A percentile compares a stretch with the other conserved stretches of the same genome.
phyloP scores from a whole-genome alignment of 2,113 vertebrate genomes.

The Rhinichthys klamathensis region DNA sequence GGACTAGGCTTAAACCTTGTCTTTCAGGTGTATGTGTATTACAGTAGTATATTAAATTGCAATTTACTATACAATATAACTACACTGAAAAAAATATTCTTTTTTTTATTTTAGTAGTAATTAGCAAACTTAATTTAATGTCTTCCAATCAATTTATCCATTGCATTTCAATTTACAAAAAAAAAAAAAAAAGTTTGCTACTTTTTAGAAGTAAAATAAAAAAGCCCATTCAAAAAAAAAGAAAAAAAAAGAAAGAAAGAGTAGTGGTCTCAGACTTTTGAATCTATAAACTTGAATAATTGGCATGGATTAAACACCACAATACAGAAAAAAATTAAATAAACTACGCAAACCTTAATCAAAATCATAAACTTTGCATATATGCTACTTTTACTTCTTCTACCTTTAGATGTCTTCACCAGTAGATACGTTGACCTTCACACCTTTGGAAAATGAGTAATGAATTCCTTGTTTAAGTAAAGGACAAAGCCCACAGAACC shows the following conservation, averaged over 20 bases:
- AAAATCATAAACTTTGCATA: neutral
- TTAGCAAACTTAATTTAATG: too few species aligned
- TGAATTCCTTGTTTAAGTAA: neutral
- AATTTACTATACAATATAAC: neutral
- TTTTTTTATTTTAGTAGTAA: too few species aligned
- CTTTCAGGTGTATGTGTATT: neutral
- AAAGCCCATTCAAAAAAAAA: too few species aligned
- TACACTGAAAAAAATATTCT: too few species aligned
- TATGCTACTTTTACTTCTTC: neutral
- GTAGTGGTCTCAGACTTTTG: too few species aligned
- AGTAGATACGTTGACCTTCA: neutral
- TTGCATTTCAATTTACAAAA: too few species aligned
- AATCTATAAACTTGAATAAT: neutral
- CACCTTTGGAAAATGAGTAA: neutral
- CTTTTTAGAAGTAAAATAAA: too few species aligned
- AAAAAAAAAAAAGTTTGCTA: too few species aligned
- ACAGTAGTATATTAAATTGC: neutral
- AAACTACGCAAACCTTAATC: neutral
- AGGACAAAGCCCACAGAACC: too few species aligned
- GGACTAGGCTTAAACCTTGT: too few species aligned
- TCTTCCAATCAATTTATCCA: too few species aligned
- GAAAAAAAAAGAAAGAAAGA: too few species aligned
- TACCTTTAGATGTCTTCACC: neutral
- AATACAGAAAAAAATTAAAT: neutral
- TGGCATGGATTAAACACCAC: neutral